phyloP scores from a whole-genome alignment of 2,888 invertebrate genomes.

The Macropis europaea region DNA sequence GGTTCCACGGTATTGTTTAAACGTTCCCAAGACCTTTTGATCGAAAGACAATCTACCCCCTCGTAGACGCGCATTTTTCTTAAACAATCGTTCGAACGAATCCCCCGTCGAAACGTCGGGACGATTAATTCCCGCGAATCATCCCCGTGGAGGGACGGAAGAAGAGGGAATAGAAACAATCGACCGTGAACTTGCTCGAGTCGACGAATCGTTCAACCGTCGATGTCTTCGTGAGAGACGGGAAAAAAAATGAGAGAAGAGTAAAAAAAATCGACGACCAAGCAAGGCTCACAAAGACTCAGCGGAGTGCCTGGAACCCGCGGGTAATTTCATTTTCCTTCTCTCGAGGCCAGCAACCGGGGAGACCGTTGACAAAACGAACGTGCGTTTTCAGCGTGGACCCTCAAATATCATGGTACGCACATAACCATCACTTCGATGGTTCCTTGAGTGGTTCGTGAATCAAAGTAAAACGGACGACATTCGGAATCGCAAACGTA shows the following conservation, averaged over 20 bases:
- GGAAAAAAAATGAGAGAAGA: too few relatives aligned
- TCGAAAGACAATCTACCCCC: too few relatives aligned
- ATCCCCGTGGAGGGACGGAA: slow-evolving; percentile 14
- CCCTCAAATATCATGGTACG: slow-evolving; percentile 14
- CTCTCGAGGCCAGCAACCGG: slow-evolving; percentile 25
- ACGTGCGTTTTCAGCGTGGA: slow-evolving; percentile 36
- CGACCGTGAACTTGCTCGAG: slow-evolving; percentile 46
- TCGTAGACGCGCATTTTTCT: too few relatives aligned
- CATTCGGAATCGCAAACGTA: slow-evolving; percentile 68
- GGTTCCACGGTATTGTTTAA: neutral
- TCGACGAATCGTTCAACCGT: slow-evolving; percentile 38
- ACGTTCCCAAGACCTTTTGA: too few relatives aligned
- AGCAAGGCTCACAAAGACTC: slow-evolving; percentile 55
- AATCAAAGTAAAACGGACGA: slow-evolving; percentile 52
- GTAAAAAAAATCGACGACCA: slow-evolving; percentile 34
- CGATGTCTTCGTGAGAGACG: neutral
- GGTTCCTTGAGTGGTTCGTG: slow-evolving; percentile 28
- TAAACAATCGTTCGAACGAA: slow-evolving; percentile 12
- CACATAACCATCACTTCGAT: neutral
- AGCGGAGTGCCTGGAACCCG: slow-evolving; percentile 39
- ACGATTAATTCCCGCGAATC: slow-evolving; percentile 50
- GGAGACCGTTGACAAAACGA: slow-evolving; percentile 65
- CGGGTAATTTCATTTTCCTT: slow-evolving; percentile 58
- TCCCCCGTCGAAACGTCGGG: slow-evolving; percentile 31
- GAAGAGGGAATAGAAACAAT: slow-evolving; percentile 40